These are phyloP conservation scores for Lithosia quadra DNA, from an alignment of 2,888 invertebrate genomes.

Conservation along the genomic window DNA sequence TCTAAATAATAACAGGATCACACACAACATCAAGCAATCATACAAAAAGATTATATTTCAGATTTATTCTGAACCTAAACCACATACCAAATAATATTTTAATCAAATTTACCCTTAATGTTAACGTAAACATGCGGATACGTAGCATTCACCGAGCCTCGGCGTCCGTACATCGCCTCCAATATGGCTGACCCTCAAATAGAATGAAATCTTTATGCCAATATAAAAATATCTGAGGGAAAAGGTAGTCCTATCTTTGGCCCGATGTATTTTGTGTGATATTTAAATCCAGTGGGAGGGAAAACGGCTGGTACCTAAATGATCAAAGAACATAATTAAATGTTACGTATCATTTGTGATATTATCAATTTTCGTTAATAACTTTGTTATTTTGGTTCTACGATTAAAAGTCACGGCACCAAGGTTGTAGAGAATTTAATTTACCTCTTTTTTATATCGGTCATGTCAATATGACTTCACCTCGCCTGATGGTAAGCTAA, in stretches of 20 bases:
- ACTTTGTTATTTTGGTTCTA: too few relatives aligned
- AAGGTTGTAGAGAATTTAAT: too few relatives aligned
- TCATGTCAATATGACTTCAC: too few relatives aligned
- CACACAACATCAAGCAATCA: not conserved
- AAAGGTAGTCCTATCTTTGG: slow-evolving; percentile 26
- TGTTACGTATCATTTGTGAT: too few relatives aligned
- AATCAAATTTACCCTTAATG: not conserved
- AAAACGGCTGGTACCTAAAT: slow-evolving; percentile 40
- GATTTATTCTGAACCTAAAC: not conserved
- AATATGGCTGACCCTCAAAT: slow-evolving; percentile 34
- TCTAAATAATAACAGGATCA: too few relatives aligned
- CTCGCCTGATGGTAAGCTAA: too few relatives aligned
- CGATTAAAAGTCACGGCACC: too few relatives aligned
- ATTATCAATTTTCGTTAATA: too few relatives aligned
- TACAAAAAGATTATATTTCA: not conserved
- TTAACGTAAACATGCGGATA: slow-evolving; percentile 9
- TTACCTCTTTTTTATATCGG: too few relatives aligned
- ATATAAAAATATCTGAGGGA: slow-evolving; percentile 43
- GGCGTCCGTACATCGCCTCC: slow-evolving; percentile 14
- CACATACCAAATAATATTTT: not conserved
- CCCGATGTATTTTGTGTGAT: slow-evolving; percentile 34
- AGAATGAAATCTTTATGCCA: slow-evolving; percentile 41
- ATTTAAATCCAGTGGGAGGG: slow-evolving; percentile 47
- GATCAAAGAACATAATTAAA: too few relatives aligned
- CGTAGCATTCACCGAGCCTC: slow-evolving; percentile 16